Conservation (phyloP, 2,888 invertebrate species). For the Junonia oenone region DNA sequence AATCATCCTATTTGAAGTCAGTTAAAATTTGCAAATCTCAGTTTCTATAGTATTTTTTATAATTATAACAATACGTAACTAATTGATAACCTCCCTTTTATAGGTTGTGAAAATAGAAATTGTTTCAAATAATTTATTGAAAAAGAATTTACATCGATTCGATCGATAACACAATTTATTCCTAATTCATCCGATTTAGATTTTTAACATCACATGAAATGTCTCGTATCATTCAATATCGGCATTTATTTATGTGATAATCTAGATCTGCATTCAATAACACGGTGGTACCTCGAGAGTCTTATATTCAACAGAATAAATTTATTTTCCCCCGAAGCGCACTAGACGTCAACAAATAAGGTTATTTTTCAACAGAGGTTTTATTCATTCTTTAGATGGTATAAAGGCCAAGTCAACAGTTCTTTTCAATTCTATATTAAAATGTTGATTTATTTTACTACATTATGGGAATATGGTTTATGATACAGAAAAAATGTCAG, state of each 20-base stretch:
- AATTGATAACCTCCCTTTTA: no score
- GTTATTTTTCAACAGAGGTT: constrained; percentile 68
- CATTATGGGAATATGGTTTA: not conserved
- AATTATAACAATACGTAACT: no score
- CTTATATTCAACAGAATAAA: constrained; percentile 61
- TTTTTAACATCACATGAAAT: not conserved
- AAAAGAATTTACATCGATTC: no score
- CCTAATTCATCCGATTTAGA: no score
- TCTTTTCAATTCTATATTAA: constrained; percentile 31
- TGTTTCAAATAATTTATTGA: no score
- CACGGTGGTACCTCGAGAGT: constrained; percentile 47
- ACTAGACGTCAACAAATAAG: constrained; percentile 76
- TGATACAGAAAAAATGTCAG: no score
- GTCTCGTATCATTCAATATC: not conserved
- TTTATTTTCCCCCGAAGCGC: constrained; percentile 69
- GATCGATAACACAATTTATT: no score
- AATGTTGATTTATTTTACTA: constrained; percentile 21
- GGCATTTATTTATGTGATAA: not conserved
- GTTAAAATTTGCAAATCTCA: no score
- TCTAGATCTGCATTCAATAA: constrained; percentile 28
- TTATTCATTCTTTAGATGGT: constrained; percentile 51
- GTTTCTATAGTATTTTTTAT: no score
- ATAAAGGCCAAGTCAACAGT: constrained; percentile 36
- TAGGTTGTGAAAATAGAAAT: no score
- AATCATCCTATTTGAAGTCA: no score